Base-by-base conservation (phyloP, 2,888 invertebrate species). In the Plagodis dolabraria region DNA sequence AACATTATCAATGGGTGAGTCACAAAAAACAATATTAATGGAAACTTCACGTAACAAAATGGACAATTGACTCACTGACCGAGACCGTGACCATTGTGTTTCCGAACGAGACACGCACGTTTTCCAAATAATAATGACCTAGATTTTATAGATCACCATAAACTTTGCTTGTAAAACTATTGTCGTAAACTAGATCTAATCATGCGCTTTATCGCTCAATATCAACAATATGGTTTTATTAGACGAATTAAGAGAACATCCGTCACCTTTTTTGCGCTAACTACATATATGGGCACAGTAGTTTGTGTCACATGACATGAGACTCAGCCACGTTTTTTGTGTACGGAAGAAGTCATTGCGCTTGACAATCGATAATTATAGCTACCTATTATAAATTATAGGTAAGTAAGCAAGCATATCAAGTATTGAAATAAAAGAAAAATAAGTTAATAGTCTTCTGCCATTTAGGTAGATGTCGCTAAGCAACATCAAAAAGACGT, bases 1-100 rank as follows among this genome's bases (percentile, higher is more conserved):
- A 22, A 22, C 22, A 22, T 22, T 22, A 22, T 4, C 22, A 22
- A 22, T 22, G 22, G 22, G 22, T 22, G 2, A 22, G 4, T 4
- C 22, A 22, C 22, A 22, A 22, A 22, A 22, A 2, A 22, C 22
- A 2, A 22, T 22, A 22, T 6, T 47, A 10, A 48, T 48, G 33
- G 22, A 48, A 48, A 38, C 10, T 40, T 7, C 48, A 40, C 38
- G 38, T 12, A 12, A 34, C 35, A 42, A 42, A n/a, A 51, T 34
- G 22, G 43, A 57, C 57, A 47, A 51, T 35, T 22, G 33, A 51
- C 42, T 47, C 51, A 47, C 38, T 50, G 57, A 57, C 51, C 57
- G 36, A 57, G 47, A 52, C 54, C 57, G 33, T 47, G 47, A 42
- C 12, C n/a, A 57, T 47, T 52, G 46, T 56, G 22, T 10, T 11